These are phyloP conservation scores for Remorina albescens DNA, from an alignment of 2,797 vertebrate genomes.

Conservation along the genomic window DNA sequence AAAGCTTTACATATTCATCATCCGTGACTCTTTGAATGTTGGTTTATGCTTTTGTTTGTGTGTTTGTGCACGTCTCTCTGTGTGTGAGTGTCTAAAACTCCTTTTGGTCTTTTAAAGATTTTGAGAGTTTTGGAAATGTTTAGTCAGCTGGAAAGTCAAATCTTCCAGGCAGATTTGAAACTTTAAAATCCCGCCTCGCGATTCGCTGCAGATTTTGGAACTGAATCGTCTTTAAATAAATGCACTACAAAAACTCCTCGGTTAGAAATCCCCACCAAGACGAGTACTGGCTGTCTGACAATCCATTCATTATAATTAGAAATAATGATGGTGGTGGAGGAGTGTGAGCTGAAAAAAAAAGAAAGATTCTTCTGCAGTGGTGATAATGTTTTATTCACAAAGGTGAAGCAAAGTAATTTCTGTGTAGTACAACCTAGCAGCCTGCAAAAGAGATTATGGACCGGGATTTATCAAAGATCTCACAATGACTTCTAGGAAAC, in stretches of 20 bases:
- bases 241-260: neutral
- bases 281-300: neutral
- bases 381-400: constrained; percentile 57
- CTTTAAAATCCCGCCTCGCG: constrained; percentile 3
- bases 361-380: neutral
- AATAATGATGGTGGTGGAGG: constrained; percentile 19
- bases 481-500: neutral
- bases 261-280: neutral
- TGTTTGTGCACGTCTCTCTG: neutral
- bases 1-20: constrained; percentile 42
- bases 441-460: neutral
- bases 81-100: neutral
- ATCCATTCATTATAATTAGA: constrained; percentile 34
- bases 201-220: neutral
- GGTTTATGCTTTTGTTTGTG: neutral
- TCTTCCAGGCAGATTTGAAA: constrained; percentile 18
- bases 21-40: neutral
- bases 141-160: constrained; percentile 26
- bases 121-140: neutral
- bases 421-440: constrained; percentile 2
- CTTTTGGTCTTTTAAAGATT: too few relatives aligned
- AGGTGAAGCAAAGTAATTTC: constrained; percentile 16
- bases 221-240: constrained; percentile 13
- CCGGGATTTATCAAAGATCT: neutral
- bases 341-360: neutral